A percentile compares a stretch with the other conserved stretches of the same genome.
phyloP scores from a whole-genome alignment of 2,797 vertebrate species.

The Lophotriccus pileatus region DNA sequence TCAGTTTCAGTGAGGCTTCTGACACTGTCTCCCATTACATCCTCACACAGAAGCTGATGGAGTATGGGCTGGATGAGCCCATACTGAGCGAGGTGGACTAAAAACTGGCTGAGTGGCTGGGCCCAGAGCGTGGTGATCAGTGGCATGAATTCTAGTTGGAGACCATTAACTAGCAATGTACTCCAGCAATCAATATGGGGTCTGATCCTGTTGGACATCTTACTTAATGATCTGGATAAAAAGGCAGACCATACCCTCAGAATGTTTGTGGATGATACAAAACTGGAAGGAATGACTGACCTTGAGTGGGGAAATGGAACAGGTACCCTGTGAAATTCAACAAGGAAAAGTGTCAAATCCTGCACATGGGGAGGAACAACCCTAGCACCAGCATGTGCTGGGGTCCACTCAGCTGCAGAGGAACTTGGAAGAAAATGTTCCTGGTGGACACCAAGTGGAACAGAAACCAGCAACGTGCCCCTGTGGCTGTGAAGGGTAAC shows the following conservation, averaged over 20 bases:
- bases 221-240: neutral
- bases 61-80: neutral
- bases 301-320: neutral
- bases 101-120: neutral
- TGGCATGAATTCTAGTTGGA: neutral
- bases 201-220: neutral
- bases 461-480: neutral
- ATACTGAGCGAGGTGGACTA: neutral
- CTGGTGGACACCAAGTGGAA: neutral
- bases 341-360: neutral
- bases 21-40: neutral
- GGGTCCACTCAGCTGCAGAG: neutral
- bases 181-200: rapidly evolving
- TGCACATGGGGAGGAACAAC: neutral
- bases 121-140: neutral
- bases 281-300: neutral
- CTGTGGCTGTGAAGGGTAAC: neutral
- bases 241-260: neutral
- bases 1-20: neutral
- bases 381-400: neutral
- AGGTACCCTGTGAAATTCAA: neutral
- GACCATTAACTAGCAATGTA: neutral
- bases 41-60: neutral
- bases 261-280: neutral
- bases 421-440: neutral